A percentile compares a stretch with the other conserved stretches of the same genome.
Conservation (phyloP, 2,113 vertebrate genomes). For the Phalacrocorax carbo region DNA sequence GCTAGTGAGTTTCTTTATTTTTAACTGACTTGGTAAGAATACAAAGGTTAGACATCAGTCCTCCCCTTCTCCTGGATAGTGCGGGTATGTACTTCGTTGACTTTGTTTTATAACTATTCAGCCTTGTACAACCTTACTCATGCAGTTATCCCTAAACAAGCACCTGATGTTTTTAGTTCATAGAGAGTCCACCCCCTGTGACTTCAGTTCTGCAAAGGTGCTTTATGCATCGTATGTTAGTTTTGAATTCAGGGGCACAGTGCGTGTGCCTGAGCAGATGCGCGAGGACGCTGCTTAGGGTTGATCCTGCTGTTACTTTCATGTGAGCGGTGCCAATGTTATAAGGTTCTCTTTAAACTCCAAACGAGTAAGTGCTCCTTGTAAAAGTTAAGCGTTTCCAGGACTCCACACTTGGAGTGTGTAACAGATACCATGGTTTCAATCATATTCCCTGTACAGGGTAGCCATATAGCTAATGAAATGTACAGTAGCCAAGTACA, state of each 20-base stretch:
- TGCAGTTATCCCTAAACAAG: background rate
- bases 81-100: background rate
- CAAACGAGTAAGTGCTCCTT: background rate
- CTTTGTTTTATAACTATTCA: background rate
- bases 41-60: background rate
- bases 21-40: background rate
- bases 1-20: background rate
- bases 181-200: background rate
- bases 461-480: background rate
- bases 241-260: background rate
- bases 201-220: background rate
- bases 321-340: background rate
- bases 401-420: background rate
- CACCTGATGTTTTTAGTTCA: background rate
- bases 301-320: background rate
- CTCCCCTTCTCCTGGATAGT: background rate
- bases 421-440: background rate
- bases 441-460: background rate
- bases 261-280: fast-evolving
- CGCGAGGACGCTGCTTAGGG: fast-evolving
- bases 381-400: background rate
- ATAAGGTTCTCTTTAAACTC: background rate
- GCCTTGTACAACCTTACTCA: background rate
- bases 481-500: background rate
- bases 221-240: background rate